Base-by-base conservation (phyloP, 64 coral and sea anemone species). In the Pocillopora verrucosa region DNA sequence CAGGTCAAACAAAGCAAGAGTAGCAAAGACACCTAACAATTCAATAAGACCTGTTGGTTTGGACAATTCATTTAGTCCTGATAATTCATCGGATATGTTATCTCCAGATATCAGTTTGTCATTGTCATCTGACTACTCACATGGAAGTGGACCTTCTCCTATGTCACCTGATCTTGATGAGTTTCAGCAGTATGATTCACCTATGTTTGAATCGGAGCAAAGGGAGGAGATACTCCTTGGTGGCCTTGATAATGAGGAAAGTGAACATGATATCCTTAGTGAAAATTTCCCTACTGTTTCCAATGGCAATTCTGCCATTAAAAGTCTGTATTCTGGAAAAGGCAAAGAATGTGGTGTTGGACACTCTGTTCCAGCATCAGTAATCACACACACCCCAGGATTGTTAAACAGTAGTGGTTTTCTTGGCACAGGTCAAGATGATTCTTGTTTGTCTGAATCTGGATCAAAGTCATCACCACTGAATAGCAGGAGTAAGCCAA, bases 91-190 rank as follows among this genome's bases (percentile, higher is more conserved):
- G n/a, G 69, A 63, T 69, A 86, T 94, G 61, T 78, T 94, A 58
- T 94, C 92, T 72, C 92, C 92, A 62, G 80, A 81, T 59, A 59
- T 89, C 58, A 87, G 78, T 62, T 73, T 96, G 70, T 78, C 86
- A 30, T 74, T 97, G 72, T 87, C 91, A 45, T 93, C 94, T 57
- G 95, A 97, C 63, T 97, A 93, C 83, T 97, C 92, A n/a, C 95
- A 97, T 60, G 77, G 83, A 15, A 91, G 88, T 76, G 88, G 86
- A 19, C 41, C 75, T 36, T 91, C 91, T 34, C 95, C 91, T 14
- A 61, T 75, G 34, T 92, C 94, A 20, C 90, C 90, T 0, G 76
- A 41, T 16, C 83, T 97, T n/a, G 95, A 91, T 24, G 95, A 97
- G 73, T 82, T 90, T 6, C 80, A 92, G 58, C 87, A 90, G 68